Conservation (phyloP, 2,113 vertebrate species). For the Cyrtonyx montezumae region DNA sequence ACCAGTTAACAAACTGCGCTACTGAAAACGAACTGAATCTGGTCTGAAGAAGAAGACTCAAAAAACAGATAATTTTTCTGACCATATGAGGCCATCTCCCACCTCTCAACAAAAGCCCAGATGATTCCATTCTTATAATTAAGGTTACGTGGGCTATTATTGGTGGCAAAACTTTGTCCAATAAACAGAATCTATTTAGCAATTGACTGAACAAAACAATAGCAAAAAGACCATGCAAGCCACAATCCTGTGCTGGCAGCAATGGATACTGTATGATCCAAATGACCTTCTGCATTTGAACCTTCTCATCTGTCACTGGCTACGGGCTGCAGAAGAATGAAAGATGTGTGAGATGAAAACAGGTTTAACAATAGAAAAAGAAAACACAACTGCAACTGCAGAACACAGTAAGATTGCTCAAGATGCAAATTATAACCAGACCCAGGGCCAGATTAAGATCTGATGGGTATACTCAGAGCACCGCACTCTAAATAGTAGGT, state of each 20-base stretch:
- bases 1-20: neutral
- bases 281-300: constrained; percentile 15
- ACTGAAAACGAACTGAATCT: neutral
- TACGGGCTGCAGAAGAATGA: constrained; percentile 42
- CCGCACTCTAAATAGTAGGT: constrained; percentile 58
- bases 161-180: constrained; percentile 5
- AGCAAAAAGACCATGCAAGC: constrained; percentile 23
- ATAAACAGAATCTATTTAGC: constrained; percentile 13
- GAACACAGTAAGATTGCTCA: neutral
- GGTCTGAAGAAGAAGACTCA: neutral
- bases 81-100: neutral
- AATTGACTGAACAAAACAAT: constrained; percentile 23
- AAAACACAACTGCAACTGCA: constrained; percentile 37
- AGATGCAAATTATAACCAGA: constrained; percentile 55
- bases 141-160: neutral
- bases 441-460: constrained; percentile 40
- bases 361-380: constrained; percentile 62
- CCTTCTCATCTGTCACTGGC: constrained; percentile 35
- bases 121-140: constrained; percentile 5
- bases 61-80: neutral
- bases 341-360: constrained; percentile 43
- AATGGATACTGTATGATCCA: constrained; percentile 16
- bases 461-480: constrained; percentile 1
- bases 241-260: constrained; percentile 35
- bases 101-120: constrained; percentile 6